Evolutionary conservation across 2,113 vertebrate species (phyloP).

Genomic region (Cinclus mexicanus): DNA sequence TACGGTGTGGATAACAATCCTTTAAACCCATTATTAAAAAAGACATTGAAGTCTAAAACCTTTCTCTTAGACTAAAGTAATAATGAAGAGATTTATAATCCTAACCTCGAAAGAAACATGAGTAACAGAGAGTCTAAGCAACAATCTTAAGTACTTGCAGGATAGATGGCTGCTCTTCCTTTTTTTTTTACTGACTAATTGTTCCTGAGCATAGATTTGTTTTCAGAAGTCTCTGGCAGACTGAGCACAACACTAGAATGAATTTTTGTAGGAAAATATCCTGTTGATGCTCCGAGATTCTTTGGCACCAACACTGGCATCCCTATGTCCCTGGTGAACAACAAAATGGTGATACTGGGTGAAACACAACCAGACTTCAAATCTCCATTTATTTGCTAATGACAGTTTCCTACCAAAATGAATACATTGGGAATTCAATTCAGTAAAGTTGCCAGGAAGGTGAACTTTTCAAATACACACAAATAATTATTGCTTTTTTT

Average conservation of each 20-base stretch:
- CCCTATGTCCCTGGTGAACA: background rate
- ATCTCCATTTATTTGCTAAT: constrained; percentile 49
- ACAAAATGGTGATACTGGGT: background rate
- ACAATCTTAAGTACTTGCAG: background rate
- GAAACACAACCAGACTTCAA: constrained; percentile 1
- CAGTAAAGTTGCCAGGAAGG: constrained; percentile 28
- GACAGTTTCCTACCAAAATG: constrained; percentile 28
- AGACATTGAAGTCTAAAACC: background rate
- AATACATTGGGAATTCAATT: constrained; percentile 40
- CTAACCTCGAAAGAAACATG: background rate
- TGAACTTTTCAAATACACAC: constrained; percentile 46
- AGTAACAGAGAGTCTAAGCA: background rate
- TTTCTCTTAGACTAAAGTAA: background rate
- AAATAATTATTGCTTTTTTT: constrained; percentile 30
- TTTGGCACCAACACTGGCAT: background rate
- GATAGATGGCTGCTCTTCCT: background rate
- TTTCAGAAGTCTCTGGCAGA: constrained; percentile 10
- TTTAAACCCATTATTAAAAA: background rate
- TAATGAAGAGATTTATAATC: constrained; percentile 29
- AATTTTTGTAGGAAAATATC: background rate
- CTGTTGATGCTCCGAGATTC: background rate
- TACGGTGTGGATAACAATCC: background rate
- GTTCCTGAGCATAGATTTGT: background rate
- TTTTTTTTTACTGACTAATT: constrained; percentile 4
- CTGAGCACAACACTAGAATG: background rate